phyloP scores from a whole-genome alignment of 2,888 invertebrate genomes.

The Oxystoma pomonae region DNA sequence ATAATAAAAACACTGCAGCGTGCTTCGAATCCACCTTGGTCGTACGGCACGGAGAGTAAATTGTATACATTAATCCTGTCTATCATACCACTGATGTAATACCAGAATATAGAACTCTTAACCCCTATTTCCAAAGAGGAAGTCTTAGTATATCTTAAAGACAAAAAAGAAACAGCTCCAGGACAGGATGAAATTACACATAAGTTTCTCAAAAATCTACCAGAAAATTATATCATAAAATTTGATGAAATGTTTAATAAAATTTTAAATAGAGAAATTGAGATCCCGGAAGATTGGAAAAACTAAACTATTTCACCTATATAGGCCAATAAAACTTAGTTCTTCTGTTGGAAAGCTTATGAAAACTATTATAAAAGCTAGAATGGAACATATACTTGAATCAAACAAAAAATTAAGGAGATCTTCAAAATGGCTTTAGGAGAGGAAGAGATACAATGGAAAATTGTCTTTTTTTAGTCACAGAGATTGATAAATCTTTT shows the following conservation, averaged over 20 bases:
- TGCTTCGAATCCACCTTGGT: no score
- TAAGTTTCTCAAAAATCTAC: background rate
- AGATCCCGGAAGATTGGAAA: background rate
- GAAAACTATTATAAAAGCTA: background rate
- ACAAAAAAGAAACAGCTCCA: slow-evolving; percentile 5
- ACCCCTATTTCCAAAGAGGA: background rate
- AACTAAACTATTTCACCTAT: background rate
- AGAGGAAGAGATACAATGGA: slow-evolving; percentile 1
- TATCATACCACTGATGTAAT: no score
- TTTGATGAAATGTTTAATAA: background rate
- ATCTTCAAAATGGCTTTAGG: slow-evolving; percentile 2
- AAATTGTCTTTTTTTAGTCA: background rate
- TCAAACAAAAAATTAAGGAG: background rate
- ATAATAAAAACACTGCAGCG: no score
- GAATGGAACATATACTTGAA: background rate
- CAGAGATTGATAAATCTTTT: background rate
- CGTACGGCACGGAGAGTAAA: no score
- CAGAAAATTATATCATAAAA: background rate
- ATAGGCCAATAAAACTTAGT: slow-evolving; percentile 3
- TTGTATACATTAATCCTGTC: no score
- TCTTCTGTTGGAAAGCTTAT: background rate
- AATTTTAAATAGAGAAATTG: background rate
- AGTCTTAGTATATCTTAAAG: background rate
- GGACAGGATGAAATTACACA: slow-evolving; percentile 7
- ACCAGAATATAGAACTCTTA: background rate